phyloP scores from a whole-genome alignment of 1,140 invertebrate species.

The Phenacoccus solenopsis region DNA sequence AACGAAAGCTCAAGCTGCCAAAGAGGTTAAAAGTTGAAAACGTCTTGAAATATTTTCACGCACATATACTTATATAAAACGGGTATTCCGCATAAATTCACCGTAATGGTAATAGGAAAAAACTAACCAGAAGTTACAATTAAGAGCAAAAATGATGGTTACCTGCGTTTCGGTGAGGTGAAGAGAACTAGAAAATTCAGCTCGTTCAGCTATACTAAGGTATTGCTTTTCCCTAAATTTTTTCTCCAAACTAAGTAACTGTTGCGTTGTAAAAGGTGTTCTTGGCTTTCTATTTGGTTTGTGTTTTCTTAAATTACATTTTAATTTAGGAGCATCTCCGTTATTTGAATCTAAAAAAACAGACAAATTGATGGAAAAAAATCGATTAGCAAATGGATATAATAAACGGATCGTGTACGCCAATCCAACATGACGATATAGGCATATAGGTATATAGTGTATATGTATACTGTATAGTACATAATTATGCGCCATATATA shows the following conservation, averaged over 20 bases:
- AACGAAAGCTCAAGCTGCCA: not conserved
- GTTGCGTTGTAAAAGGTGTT: conserved; percentile 94
- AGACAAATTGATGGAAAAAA: conserved; percentile 15
- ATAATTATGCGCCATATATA: too few relatives aligned
- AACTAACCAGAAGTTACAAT: too few relatives aligned
- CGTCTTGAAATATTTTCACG: not conserved
- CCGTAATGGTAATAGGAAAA: not conserved
- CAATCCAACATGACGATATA: too few relatives aligned
- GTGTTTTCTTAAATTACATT: conserved; percentile 86
- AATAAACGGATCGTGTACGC: too few relatives aligned
- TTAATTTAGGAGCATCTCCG: conserved; percentile 65
- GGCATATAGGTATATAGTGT: too few relatives aligned
- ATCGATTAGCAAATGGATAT: not conserved
- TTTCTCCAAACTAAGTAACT: conserved; percentile 82
- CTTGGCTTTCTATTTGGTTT: conserved; percentile 95
- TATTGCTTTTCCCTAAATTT: conserved; percentile 96
- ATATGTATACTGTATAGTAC: too few relatives aligned
- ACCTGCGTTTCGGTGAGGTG: conserved; percentile 90
- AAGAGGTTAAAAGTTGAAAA: not conserved
- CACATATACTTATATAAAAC: not conserved
- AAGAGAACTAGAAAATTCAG: conserved; percentile 87
- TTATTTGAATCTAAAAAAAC: conserved; percentile 34
- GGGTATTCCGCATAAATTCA: too few relatives aligned
- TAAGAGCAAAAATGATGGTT: conserved; percentile 26
- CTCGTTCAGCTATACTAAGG: conserved; percentile 87